Base-by-base conservation (phyloP, 2,888 invertebrate genomes). In the Balanococcus diminutus region DNA sequence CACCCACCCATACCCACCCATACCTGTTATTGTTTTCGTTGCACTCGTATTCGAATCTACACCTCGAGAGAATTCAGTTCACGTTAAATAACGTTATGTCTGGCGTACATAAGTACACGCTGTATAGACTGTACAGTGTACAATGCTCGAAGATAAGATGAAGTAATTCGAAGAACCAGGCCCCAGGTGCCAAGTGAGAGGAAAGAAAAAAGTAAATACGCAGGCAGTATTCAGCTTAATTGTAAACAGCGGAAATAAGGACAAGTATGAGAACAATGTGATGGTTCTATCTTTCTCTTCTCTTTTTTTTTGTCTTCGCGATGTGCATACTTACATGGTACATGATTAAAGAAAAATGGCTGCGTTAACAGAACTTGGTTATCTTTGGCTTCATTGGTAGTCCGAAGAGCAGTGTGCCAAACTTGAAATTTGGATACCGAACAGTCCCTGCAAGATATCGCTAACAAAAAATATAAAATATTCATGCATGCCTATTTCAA, bases 181-280 rank as follows among this genome's bases (percentile, higher is more conserved):
- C 14, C 42, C 14, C 42, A 14, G 14, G 42, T 42, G 42, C 14
- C 11, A 42, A 11, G 42, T 42, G 42, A 11, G 42, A 42, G 14
- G 42, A 1, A 51, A 51, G 51, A 19, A 8, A 0, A 51, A 51
- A 11, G 19, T 51, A 51, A 51, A 51, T 51, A 51, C 19, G 8
- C 51, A n/a, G 8, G 6, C 51, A 51, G 51, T 19, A n/a, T n/a
- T n/a, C 51, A 51, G 14, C 6, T 51, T 8, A 51, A 51, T 51
- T 9, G 51, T 51, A 51, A 19, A 19, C 19, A 51, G 51, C 61
- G 61, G 61, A 67, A 67, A 67, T 67, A 25, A 67, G 28, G 61
- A 28, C 61, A 25, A 28, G 28, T 67, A 67, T 67, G 61, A 67
- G 61, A 67, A 67, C 61, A 67, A 67, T 67, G 61, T 14, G 61